These are phyloP conservation scores for Gerosis bhagava DNA, from an alignment of 2,888 invertebrate species.

Conservation along the genomic window DNA sequence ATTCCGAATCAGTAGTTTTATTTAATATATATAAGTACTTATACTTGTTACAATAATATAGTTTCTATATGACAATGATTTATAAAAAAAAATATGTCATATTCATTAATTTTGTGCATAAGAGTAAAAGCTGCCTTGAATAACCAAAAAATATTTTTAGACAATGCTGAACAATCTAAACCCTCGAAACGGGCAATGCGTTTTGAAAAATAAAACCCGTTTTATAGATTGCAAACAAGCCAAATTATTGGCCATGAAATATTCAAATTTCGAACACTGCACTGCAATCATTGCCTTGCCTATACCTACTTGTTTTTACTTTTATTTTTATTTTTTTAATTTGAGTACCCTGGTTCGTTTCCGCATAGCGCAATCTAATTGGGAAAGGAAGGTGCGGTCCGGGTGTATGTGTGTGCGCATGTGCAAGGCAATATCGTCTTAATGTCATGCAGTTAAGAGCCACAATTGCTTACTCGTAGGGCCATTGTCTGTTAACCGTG, in stretches of 20 bases:
- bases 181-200: slow-evolving; percentile 11
- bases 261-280: slow-evolving; percentile 5
- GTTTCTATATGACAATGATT: too few relatives aligned
- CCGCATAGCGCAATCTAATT: slow-evolving; percentile 21
- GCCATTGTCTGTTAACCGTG: slow-evolving; percentile 19
- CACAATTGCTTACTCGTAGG: slow-evolving; percentile 19
- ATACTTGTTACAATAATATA: too few relatives aligned
- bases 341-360: slow-evolving; percentile 9
- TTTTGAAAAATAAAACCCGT: slow-evolving; percentile 7
- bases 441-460: slow-evolving; percentile 23
- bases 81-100: too few relatives aligned
- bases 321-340: slow-evolving; percentile 5
- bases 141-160: too few relatives aligned
- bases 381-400: slow-evolving; percentile 27
- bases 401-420: slow-evolving; percentile 49
- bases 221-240: slow-evolving; percentile 2
- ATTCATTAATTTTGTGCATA: too few relatives aligned
- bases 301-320: too few relatives aligned
- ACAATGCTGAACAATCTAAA: too few relatives aligned
- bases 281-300: too few relatives aligned
- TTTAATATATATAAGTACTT: too few relatives aligned
- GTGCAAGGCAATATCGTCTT: slow-evolving; percentile 44
- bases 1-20: too few relatives aligned
- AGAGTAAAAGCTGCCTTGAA: too few relatives aligned
- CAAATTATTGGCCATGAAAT: not conserved